Base-by-base conservation (phyloP, 2,888 invertebrate species). In the Malacosoma neustria region DNA sequence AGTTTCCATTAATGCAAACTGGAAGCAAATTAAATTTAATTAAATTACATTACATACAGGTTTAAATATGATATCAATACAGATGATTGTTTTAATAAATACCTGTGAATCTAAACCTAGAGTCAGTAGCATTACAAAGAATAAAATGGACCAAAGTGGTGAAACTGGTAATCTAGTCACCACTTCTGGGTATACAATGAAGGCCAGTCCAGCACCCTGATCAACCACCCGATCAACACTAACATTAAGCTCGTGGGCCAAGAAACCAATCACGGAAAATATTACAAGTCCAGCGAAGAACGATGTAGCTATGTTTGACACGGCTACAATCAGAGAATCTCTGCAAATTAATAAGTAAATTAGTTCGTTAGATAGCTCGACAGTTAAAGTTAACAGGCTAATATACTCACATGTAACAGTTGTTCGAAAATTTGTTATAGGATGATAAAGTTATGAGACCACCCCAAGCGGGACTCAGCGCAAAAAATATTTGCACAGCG, bases 401-500 rank as follows among this genome's bases (percentile, higher is more conserved):
- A n/a, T n/a, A n/a, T n/a, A 76, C 86, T 82, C 69, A 91, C 91
- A 90, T 90, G 72, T 92, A 93, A 56, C 93, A 92, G 61, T 95
- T 93, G 71, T 94, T 95, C 39, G 91, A 88, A 68, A 95, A 95
- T 60, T 92, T 91, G 74, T 94, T 95, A 70, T 95, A 95, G 11
- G 93, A 93, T 35, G 94, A 92, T 38, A 96, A 87, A 1, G 94
- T 95, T 37, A 95, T 94, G 9, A 95, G 87, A 30, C 95, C 95
- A 35, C 95, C 95, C 92, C 95, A 94, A 36, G 94, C 93, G 3
- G 93, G 93, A 54, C 94, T 93, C 13, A 95, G 74, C 0, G 95
- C 94, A 68, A 94, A 96, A 74, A 96, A 95, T 59, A 95, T 94
- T 73, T 95, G 95, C 13, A 94, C 93, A 1, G 93, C 93, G 0